Base-by-base conservation (phyloP, 2,797 vertebrate genomes). In the Acomys russatus region DNA sequence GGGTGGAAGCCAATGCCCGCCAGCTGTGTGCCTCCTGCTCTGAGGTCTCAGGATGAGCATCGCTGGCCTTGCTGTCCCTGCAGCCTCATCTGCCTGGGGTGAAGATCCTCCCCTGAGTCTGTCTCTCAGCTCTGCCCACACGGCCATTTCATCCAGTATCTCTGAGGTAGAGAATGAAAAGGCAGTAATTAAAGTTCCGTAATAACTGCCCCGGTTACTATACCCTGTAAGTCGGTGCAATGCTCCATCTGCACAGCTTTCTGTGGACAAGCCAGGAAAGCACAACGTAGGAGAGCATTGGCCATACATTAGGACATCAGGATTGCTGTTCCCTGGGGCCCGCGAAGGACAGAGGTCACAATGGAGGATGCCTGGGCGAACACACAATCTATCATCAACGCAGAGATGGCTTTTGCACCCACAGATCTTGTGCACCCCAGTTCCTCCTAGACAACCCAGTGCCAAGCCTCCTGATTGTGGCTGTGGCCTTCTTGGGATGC, bases 361-460 rank as follows among this genome's bases (percentile, higher is more conserved):
- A 14, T 1, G 4, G 1, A 51, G 35, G 22, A 20, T 35, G 18
- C 11, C 73, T 68, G 88, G 23, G 15, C 12, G 12, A 85, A 1
- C 18, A 0, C 0, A 22, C n/a, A 2, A 9, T 5, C 35, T 22
- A 4, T 0, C 1, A 49, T 7, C 23, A 22, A 73, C 44, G 38
- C 9, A 33, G 44, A 93, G 70, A 6, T 1, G 1, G 33, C 23
- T 0, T 22, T 33, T 63, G 66, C 18, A 51, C 44, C 28, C 44
- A 0, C 2, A 49, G 25, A 4, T 6, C 15, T 11, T 23, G 0
- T 63, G 59, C 1, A 6, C 56, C 35, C 25, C 11, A 15, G 10
- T 3, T 33, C 14, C 35, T 33, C 54, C 71, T 14, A 12, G 76
- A 76, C 70, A 44, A 2, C 12, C 22, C 4, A 33, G 49, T 18